phyloP scores from a whole-genome alignment of 2,113 vertebrate species.

The Heterocephalus glaber region DNA sequence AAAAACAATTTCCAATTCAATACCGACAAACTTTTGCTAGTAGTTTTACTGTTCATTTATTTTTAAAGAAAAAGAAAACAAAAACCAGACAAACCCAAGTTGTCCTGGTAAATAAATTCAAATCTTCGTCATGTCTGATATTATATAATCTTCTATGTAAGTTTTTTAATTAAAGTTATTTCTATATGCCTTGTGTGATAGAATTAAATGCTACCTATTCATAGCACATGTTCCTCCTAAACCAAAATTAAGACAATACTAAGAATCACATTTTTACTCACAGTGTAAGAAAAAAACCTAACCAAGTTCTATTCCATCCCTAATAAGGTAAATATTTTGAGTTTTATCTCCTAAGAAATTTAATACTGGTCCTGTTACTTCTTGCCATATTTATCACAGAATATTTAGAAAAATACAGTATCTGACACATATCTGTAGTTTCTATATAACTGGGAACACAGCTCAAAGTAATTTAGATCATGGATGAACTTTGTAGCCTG shows the following conservation, averaged over 20 bases:
- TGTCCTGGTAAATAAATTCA: constrained; percentile 84
- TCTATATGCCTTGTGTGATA: constrained; percentile 83
- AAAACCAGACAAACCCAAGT: constrained; percentile 82
- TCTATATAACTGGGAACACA: neutral
- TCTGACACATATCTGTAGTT: neutral
- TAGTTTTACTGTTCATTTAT: constrained; percentile 87
- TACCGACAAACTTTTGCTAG: constrained; percentile 84
- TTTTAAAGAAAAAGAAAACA: constrained; percentile 76
- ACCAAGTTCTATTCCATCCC: neutral
- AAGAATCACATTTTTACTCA: constrained; percentile 23
- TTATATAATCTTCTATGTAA: constrained; percentile 86
- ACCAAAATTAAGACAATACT: constrained; percentile 32
- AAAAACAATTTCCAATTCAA: constrained; percentile 80
- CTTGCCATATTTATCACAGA: neutral
- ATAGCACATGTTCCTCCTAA: constrained; percentile 54
- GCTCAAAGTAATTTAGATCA: neutral
- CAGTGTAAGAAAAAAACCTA: neutral
- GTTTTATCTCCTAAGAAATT: constrained; percentile 25
- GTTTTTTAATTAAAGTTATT: constrained; percentile 89
- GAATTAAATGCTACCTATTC: constrained; percentile 44
- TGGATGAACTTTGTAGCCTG: neutral
- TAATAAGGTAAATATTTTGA: constrained; percentile 16
- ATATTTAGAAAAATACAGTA: neutral
- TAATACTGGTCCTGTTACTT: constrained; percentile 22
- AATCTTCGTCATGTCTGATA: constrained; percentile 85